Evolutionary conservation across 1,140 invertebrate species (phyloP).

Genomic region (Penaeus vannamei): DNA sequence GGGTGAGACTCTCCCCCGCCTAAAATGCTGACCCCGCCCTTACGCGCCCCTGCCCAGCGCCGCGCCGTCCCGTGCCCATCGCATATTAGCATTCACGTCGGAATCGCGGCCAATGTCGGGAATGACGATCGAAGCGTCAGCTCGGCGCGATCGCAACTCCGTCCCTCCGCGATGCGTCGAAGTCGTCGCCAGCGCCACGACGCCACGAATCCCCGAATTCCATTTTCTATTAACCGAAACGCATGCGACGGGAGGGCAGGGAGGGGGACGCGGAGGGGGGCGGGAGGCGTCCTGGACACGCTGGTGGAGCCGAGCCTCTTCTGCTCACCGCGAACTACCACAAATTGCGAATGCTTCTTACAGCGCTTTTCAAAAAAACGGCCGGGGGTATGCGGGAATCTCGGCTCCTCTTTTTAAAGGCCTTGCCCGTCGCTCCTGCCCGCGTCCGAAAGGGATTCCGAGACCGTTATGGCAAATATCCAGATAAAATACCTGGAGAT

Average conservation of each 20-base stretch:
- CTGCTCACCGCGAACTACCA: no score
- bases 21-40: background rate
- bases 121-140: constrained; percentile 40
- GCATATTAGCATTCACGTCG: constrained; percentile 35
- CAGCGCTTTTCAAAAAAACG: no score
- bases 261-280: background rate
- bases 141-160: constrained; percentile 5
- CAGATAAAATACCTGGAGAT: no score
- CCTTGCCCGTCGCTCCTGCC: no score
- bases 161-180: background rate
- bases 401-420: no score
- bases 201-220: no score
- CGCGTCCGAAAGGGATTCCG: no score
- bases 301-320: background rate
- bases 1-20: constrained; percentile 8
- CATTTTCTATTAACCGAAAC: no score
- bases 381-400: no score
- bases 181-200: no score
- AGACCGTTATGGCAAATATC: no score
- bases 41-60: background rate
- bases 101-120: constrained; percentile 36
- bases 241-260: background rate
- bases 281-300: background rate
- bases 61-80: constrained; percentile 33
- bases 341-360: no score